Conservation (phyloP, 1,140 invertebrate genomes). For the Potamilus streckersoni region DNA sequence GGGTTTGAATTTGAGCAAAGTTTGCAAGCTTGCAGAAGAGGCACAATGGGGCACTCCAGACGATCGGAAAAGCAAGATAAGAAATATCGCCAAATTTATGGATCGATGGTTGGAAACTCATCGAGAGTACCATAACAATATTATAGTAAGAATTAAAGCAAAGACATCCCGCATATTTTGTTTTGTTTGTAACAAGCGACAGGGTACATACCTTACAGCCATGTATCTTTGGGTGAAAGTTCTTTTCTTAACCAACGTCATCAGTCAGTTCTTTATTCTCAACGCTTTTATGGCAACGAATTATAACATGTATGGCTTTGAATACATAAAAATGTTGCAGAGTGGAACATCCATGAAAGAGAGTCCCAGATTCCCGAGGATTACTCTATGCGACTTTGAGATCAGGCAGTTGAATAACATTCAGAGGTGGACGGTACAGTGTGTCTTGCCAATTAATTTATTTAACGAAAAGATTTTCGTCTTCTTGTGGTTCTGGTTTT, state of each 20-base stretch:
- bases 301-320: conserved; percentile 66
- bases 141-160: conserved; percentile 41
- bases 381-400: conserved; percentile 70
- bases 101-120: conserved; percentile 52
- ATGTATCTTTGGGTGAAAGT: conserved; percentile 64
- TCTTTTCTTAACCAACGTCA: conserved; percentile 50
- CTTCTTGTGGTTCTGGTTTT: conserved; percentile 57
- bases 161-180: conserved; percentile 46
- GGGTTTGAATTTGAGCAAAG: conserved; percentile 54
- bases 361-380: conserved; percentile 61
- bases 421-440: conserved; percentile 64
- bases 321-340: conserved; percentile 64
- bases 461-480: conserved; percentile 71
- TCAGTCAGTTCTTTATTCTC: conserved; percentile 54
- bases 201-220: conserved; percentile 68
- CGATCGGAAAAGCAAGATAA: conserved; percentile 42
- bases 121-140: conserved; percentile 44
- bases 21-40: conserved; percentile 76
- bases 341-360: conserved; percentile 58
- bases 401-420: conserved; percentile 64
- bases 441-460: conserved; percentile 71
- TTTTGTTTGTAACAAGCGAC: conserved; percentile 63
- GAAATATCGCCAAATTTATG: conserved; percentile 49
- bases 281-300: conserved; percentile 62
- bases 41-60: conserved; percentile 44